These are phyloP conservation scores for Bedellia somnulentella DNA, from an alignment of 2,888 invertebrate genomes.

Conservation along the genomic window DNA sequence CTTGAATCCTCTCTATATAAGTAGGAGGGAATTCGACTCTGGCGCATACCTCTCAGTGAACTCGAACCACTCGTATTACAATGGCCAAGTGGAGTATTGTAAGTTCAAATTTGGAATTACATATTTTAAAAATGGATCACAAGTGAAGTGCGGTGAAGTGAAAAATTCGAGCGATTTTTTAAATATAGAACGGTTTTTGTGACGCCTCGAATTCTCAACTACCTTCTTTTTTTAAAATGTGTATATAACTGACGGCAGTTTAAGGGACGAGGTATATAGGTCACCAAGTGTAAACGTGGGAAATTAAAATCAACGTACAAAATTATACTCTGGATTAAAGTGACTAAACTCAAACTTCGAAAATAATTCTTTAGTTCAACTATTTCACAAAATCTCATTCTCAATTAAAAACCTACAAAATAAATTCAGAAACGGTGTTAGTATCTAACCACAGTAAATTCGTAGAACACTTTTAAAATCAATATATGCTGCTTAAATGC, in stretches of 20 bases:
- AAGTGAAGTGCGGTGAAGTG: conserved; percentile 15
- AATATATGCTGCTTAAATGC: too few species aligned
- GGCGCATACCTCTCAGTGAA: conserved; percentile 37
- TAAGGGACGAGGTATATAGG: conserved; percentile 6
- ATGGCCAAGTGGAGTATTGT: conserved; percentile 54
- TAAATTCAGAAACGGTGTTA: too few species aligned
- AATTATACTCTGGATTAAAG: neutral
- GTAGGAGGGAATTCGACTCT: conserved; percentile 18
- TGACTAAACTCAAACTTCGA: neutral
- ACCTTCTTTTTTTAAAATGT: too few species aligned
- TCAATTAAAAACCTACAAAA: too few species aligned
- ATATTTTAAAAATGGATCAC: conserved; percentile 42
- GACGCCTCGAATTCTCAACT: neutral
- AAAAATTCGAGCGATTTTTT: neutral
- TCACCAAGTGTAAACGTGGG: conserved; percentile 11
- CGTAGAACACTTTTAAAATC: too few species aligned
- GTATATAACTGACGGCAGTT: neutral
- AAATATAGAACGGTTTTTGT: neutral
- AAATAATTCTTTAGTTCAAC: too few species aligned
- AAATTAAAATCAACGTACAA: neutral
- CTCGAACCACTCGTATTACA: conserved; percentile 17
- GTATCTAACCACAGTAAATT: too few species aligned
- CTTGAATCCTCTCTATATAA: conserved; percentile 45
- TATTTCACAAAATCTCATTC: too few species aligned
- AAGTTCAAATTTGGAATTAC: conserved; percentile 20